A percentile compares a stretch with the other conserved stretches of the same genome.
Conservation (phyloP, 2,888 invertebrate genomes). For the Synergus gifuensis region DNA sequence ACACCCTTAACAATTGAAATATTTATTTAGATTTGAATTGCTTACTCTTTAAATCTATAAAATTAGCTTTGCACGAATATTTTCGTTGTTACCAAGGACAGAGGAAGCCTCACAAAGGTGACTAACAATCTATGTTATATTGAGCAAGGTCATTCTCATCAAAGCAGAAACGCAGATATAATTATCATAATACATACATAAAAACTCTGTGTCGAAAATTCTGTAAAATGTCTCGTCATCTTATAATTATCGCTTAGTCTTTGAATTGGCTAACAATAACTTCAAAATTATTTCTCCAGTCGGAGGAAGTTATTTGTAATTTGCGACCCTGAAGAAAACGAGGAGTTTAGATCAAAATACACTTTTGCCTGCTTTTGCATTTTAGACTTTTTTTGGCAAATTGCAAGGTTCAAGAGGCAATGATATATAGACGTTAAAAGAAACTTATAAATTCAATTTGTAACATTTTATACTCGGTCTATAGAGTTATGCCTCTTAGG, state of each 20-base stretch:
- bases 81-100: conserved; percentile 7
- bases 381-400: too few species aligned
- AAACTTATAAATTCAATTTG: not conserved
- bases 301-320: too few species aligned
- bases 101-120: not conserved
- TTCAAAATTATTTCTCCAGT: too few species aligned
- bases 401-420: too few species aligned
- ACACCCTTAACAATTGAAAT: too few species aligned
- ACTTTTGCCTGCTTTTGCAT: too few species aligned
- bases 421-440: not conserved
- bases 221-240: conserved; percentile 13
- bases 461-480: not conserved
- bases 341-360: too few species aligned
- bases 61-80: not conserved
- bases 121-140: not conserved
- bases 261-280: not conserved
- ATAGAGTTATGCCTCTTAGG: not conserved
- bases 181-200: not conserved
- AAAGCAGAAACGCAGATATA: not conserved
- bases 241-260: not conserved
- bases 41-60: too few species aligned
- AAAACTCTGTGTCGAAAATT: conserved; percentile 21
- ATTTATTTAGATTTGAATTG: too few species aligned
- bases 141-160: conserved; percentile 8
- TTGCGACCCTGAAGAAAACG: too few species aligned